These are phyloP conservation scores for Papilio helenus DNA, from an alignment of 1,140 invertebrate genomes.

Conservation along the genomic window DNA sequence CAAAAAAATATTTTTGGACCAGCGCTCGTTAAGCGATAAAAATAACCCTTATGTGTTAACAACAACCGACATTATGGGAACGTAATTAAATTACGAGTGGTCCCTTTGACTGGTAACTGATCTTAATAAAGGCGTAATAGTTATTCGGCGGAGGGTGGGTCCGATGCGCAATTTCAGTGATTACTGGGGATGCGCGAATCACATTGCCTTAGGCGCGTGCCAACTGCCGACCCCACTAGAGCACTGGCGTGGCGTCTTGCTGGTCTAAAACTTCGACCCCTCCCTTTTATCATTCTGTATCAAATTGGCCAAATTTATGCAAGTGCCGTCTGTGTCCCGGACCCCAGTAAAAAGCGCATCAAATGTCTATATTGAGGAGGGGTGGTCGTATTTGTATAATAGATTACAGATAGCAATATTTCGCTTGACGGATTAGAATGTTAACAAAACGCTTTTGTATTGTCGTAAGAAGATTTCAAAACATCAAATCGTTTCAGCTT, in stretches of 20 bases:
- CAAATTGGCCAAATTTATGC: conserved; percentile 80
- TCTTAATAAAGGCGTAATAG: conserved; percentile 79
- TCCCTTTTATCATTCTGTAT: conserved; percentile 54
- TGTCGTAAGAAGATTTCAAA: not conserved
- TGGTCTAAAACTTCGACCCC: conserved; percentile 42
- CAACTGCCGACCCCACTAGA: conserved; percentile 22
- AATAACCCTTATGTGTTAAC: conserved; percentile 44
- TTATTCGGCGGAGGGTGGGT: conserved; percentile 68
- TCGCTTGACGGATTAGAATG: conserved; percentile 28
- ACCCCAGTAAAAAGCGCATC: conserved; percentile 65
- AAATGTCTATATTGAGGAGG: conserved; percentile 74
- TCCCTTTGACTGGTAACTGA: conserved; percentile 71
- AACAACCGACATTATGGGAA: conserved; percentile 47
- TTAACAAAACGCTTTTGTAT: conserved; percentile 11
- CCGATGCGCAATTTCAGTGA: conserved; percentile 71
- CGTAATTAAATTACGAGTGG: conserved; percentile 77
- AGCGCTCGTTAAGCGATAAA: not conserved
- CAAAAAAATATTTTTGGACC: not conserved
- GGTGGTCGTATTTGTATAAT: conserved; percentile 66
- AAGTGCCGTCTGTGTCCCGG: conserved; percentile 59
- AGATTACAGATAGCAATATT: conserved; percentile 43
- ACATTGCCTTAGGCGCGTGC: conserved; percentile 41
- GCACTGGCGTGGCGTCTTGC: conserved; percentile 39
- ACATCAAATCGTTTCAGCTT: not conserved
- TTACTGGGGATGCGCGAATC: conserved; percentile 53